Evolutionary conservation across 2,888 invertebrate genomes (phyloP), one percentile per base, ranked within the genome.

Genomic region (Tortricodes alternella): DNA sequence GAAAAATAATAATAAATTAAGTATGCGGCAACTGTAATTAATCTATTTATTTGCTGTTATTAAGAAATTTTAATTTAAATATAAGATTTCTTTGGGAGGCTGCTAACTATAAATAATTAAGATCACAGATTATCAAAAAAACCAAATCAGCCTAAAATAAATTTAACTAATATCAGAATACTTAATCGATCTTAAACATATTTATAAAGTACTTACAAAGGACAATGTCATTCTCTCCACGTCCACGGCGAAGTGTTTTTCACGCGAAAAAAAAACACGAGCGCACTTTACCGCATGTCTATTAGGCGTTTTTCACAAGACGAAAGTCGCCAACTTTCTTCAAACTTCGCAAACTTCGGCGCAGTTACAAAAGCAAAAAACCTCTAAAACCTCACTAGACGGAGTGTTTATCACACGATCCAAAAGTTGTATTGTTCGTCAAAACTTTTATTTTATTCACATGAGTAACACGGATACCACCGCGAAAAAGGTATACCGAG

Each of bases 141-240:
- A n/a, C n/a, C n/a, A n/a, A n/a, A n/a, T n/a, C n/a, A n/a, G n/a
- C 2, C 8, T 24, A 1, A 3, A 27, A 4, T 27, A 9, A 9
- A 27, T 27, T n/a, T n/a, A n/a, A 27, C 4, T 27, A 3, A 23
- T 23, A 27, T 27, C 4, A 27, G n/a, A 8, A n/a, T 8, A 2
- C 27, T 5, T 52, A 46, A 35, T n/a, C 1, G 19, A 0, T 2
- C 24, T 15, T 2, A 39, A 32, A 23, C 8, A 34, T 18, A 44
- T 53, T 61, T 11, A 29, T 6, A 49, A 51, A 58, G 50, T 78
- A 90, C 90, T 90, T 77, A 91, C 91, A 75, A 89, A 91, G 64
- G 90, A 91, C 77, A 91, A 89, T 87, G 90, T 91, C 90, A 91
- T 91, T 85, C 83, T 89, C 80, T 78, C 78, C 85, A 75, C 80